Base-by-base conservation (phyloP, 2,113 vertebrate species). In the Ornithorhynchus anatinus region DNA sequence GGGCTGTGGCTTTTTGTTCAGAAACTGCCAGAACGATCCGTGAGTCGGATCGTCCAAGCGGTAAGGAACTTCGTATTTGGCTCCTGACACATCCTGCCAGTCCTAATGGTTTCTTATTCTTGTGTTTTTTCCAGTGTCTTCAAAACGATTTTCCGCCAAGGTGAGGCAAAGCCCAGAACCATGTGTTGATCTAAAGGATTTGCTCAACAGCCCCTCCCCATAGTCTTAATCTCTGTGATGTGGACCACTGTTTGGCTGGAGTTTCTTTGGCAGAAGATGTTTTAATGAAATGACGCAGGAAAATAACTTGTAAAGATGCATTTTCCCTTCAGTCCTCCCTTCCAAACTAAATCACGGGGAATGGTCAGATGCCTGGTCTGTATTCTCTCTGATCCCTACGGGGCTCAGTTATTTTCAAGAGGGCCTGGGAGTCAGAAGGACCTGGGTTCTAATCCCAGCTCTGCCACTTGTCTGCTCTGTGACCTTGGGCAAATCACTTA, bases 81-180 rank as follows among this genome's bases (percentile, higher is more conserved):
- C 47, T 37, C 31, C 53, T 57, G 53, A 57, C 23, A 57, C 19
- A 20, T 57, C 32, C 20, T 23, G 17, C 39, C 2, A 70, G 42
- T 19, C 59, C 74, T 89, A 77, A 89, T 8, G 2, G 3, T 70
- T 67, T 66, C 60, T 77, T 80, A 16, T 88, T 61, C 27, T n/a
- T 50, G n/a, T 63, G 47, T 50, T 86, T 72, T 51, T 93, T 93
- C 47, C 77, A 99, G 98, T 99, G 89, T 99, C 98, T 82, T 97
- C 98, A 61, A 96, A 95, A 60, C 93, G 94, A 90, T 99, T 99
- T 89, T 99, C 98, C 72, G 97, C 97, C 75, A 99, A 97, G 96
- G 98, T 99, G 84, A 97, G 95, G 53, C 19, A 44, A 17, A 39
- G 22, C 73, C 36, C 40, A 2, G 14, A 38, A 51, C 36, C 79